Conservation (phyloP, 2,113 vertebrate species). For the Rissa tridactyla region DNA sequence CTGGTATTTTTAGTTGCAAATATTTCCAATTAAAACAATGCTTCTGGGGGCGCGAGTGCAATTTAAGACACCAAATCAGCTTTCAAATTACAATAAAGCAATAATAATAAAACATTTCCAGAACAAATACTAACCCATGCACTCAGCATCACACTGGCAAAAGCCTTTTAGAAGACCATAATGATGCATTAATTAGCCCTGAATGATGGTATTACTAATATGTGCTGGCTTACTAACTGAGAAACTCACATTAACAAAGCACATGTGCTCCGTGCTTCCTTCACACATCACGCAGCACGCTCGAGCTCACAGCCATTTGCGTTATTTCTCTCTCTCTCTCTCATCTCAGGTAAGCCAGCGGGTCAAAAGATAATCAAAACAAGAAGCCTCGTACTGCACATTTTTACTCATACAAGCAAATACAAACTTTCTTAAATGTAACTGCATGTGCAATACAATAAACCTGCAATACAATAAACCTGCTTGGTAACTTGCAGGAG, state of each 20-base stretch:
- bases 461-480: not conserved
- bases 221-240: not conserved
- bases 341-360: constrained; percentile 19
- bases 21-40: constrained; percentile 19
- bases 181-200: constrained; percentile 50
- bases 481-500: not conserved
- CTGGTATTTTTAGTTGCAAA: not conserved
- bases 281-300: not conserved
- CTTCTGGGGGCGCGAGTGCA: not conserved
- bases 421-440: not conserved
- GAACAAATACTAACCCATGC: constrained; percentile 8
- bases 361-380: constrained; percentile 18
- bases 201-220: constrained; percentile 45
- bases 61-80: constrained; percentile 7
- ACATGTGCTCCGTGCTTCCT: not conserved
- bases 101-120: constrained; percentile 30
- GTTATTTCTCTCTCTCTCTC: not conserved
- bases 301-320: not conserved
- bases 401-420: not conserved
- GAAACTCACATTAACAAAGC: constrained; percentile 11
- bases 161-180: constrained; percentile 25
- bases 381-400: not conserved
- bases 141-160: constrained; percentile 9
- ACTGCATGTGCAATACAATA: not conserved
- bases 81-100: not conserved